Evolutionary conservation across 1,140 invertebrate genomes (phyloP).

Genomic region (Hyles euphorbiae): DNA sequence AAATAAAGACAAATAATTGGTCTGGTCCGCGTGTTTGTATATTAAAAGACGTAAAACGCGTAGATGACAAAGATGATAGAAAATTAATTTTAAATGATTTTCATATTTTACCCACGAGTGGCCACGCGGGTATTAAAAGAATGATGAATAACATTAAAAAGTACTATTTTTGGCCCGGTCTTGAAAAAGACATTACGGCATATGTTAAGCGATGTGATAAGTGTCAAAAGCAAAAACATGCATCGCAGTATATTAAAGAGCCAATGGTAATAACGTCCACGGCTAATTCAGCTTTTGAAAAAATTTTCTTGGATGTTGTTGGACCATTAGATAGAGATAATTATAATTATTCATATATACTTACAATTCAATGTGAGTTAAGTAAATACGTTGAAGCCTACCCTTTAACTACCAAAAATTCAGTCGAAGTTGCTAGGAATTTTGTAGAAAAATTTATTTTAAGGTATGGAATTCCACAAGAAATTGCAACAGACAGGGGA

Average conservation of each 20-base stretch:
- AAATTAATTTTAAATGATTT: conserved; percentile 14
- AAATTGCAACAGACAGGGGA: conserved; percentile 13
- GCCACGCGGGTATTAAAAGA: conserved; percentile 13
- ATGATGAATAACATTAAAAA: conserved; percentile 16
- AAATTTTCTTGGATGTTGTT: conserved; percentile 22
- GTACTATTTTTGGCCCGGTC: conserved; percentile 9
- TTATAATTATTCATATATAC: conserved; percentile 23
- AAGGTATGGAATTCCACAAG: conserved; percentile 13
- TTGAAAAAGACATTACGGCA: conserved; percentile 1
- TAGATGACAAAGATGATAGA: conserved; percentile 11
- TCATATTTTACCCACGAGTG: conserved; percentile 12
- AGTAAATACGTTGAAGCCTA: conserved; percentile 27
- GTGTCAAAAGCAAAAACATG: conserved; percentile 9
- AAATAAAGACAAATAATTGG: conserved; percentile 7
- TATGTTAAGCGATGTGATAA: conserved; percentile 3
- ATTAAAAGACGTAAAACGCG: conserved; percentile 14
- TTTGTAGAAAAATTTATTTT: conserved; percentile 31
- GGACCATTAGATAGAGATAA: conserved; percentile 20
- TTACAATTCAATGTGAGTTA: conserved; percentile 7
- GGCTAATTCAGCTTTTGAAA: too few species aligned
- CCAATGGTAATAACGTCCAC: conserved; percentile 10
- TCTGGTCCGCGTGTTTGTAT: conserved; percentile 13
- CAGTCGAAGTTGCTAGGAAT: conserved; percentile 14
- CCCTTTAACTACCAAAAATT: conserved; percentile 18
- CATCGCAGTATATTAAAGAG: neutral